Evolutionary conservation across 1,140 invertebrate genomes (phyloP).

Genomic region (Papilio xuthus): DNA sequence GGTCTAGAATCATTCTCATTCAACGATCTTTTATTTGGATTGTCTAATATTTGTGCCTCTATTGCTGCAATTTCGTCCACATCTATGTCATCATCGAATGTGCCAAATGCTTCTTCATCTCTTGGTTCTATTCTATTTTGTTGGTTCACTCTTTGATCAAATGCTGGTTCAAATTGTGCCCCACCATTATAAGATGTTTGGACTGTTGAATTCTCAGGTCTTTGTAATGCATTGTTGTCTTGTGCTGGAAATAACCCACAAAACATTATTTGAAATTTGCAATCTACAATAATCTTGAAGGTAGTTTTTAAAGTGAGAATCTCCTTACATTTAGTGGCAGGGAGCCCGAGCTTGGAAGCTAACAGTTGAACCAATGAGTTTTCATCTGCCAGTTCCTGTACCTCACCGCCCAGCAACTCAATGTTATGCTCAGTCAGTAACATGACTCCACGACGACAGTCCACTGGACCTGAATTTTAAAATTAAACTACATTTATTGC

Average conservation of each 20-base stretch:
- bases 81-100: constrained; percentile 66
- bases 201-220: constrained; percentile 41
- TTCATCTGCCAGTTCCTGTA: constrained; percentile 74
- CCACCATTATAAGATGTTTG: constrained; percentile 48
- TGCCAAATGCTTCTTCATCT: constrained; percentile 44
- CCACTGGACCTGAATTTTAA: constrained; percentile 84
- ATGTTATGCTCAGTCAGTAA: constrained; percentile 85
- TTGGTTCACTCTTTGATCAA: constrained; percentile 29
- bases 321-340: constrained; percentile 55
- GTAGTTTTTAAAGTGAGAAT: not conserved
- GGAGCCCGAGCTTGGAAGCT: constrained; percentile 57
- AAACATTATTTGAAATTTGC: constrained; percentile 12
- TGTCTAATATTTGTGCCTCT: constrained; percentile 55
- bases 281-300: not conserved
- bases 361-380: constrained; percentile 61
- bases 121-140: constrained; percentile 37
- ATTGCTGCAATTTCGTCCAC: constrained; percentile 62
- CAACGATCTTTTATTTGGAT: constrained; percentile 52
- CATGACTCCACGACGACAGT: constrained; percentile 87
- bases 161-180: constrained; percentile 34
- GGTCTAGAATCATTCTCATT: constrained; percentile 45
- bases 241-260: constrained; percentile 42
- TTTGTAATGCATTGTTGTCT: constrained; percentile 44
- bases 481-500: not conserved
- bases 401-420: constrained; percentile 88